These are phyloP conservation scores for Ecdyonurus torrentis DNA, from an alignment of 2,888 invertebrate species.

Conservation along the genomic window DNA sequence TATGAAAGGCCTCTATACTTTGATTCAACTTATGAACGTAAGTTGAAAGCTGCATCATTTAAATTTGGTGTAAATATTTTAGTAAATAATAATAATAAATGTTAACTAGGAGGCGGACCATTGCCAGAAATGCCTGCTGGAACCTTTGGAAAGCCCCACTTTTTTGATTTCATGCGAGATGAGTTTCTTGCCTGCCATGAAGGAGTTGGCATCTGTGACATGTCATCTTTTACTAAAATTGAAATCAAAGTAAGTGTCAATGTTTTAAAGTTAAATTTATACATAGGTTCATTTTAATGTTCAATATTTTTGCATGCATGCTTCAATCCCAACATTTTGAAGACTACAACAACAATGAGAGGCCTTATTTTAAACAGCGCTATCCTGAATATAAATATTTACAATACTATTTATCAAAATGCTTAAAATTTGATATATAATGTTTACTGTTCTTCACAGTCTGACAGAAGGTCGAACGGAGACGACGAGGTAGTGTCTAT, in stretches of 20 bases:
- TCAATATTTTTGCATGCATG: too few relatives aligned
- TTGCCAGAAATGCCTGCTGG: constrained; percentile 37
- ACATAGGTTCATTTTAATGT: constrained; percentile 1
- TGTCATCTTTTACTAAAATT: constrained; percentile 62
- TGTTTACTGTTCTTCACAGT: too few relatives aligned
- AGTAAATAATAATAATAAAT: too few relatives aligned
- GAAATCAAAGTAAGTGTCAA: constrained; percentile 40
- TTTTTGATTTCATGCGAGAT: constrained; percentile 47
- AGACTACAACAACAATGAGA: too few relatives aligned
- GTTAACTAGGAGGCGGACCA: constrained; percentile 30
- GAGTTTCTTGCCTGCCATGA: constrained; percentile 58
- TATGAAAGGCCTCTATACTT: constrained; percentile 55
- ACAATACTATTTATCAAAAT: too few relatives aligned
- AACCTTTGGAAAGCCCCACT: constrained; percentile 48
- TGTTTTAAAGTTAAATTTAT: background rate
- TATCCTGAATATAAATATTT: too few relatives aligned
- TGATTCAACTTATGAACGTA: constrained; percentile 36
- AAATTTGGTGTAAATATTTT: background rate
- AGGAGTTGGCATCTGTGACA: constrained; percentile 60
- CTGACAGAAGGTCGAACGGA: too few relatives aligned
- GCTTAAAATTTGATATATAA: too few relatives aligned
- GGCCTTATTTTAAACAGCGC: too few relatives aligned
- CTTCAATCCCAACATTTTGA: too few relatives aligned
- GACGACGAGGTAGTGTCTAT: too few relatives aligned
- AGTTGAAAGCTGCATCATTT: constrained; percentile 11